Evolutionary conservation across 2,888 invertebrate species (phyloP).

Genomic region (Apeira syringaria): DNA sequence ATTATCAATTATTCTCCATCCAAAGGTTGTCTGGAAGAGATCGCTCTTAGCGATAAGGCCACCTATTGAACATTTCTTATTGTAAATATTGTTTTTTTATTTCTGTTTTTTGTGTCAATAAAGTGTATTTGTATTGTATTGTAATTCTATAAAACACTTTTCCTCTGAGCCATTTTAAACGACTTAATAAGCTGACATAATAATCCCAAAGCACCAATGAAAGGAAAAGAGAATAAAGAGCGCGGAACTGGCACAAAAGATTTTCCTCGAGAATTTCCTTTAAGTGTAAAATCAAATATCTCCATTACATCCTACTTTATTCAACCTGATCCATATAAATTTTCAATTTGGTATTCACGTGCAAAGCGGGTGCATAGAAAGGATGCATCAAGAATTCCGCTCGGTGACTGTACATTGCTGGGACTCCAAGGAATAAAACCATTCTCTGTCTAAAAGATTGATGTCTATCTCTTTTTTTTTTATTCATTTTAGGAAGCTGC

Average conservation of each 20-base stretch:
- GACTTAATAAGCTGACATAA: background rate
- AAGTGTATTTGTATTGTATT: too few relatives aligned
- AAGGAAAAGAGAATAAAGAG: background rate
- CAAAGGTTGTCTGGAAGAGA: too few relatives aligned
- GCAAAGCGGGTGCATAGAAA: constrained; percentile 21
- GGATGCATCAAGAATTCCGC: constrained; percentile 35
- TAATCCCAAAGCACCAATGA: background rate
- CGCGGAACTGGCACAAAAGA: constrained; percentile 7
- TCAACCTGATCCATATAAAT: constrained; percentile 29
- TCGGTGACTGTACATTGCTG: constrained; percentile 44
- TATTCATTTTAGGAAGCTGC: too few relatives aligned
- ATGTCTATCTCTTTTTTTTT: constrained; percentile 55
- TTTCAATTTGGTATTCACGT: constrained; percentile 32
- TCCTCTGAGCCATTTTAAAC: background rate
- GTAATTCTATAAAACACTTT: too few relatives aligned
- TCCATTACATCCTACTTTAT: constrained; percentile 24
- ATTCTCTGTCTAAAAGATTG: constrained; percentile 67
- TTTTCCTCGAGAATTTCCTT: constrained; percentile 7
- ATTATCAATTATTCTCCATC: too few relatives aligned
- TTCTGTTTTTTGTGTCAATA: too few relatives aligned
- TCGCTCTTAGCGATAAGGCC: too few relatives aligned
- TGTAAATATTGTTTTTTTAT: too few relatives aligned
- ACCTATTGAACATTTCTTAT: too few relatives aligned
- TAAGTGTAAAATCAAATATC: constrained; percentile 22
- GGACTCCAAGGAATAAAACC: constrained; percentile 31